Conservation (phyloP, 2,797 vertebrate genomes). For the Danio jaintianensis region DNA sequence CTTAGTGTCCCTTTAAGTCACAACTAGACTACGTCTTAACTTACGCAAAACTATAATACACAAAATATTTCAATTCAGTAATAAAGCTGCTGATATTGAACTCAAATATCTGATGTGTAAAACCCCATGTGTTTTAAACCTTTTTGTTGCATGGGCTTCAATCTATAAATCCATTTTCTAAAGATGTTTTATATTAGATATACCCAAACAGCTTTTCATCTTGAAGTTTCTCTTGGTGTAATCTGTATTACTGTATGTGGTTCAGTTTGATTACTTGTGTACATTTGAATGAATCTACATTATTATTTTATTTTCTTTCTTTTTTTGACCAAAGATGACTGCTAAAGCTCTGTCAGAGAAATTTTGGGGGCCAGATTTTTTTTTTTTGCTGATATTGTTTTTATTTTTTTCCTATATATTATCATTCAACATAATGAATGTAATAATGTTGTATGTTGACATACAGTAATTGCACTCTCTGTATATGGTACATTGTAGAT, state of each 20-base stretch:
- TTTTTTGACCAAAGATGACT: constrained; percentile 33
- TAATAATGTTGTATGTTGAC: constrained; percentile 23
- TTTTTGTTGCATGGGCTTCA: background rate
- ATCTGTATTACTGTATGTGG: background rate
- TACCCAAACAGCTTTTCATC: background rate
- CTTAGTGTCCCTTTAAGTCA: no score
- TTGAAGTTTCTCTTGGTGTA: background rate
- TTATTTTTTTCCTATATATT: background rate
- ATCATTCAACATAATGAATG: constrained; percentile 32
- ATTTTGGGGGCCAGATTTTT: background rate
- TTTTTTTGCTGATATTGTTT: no score
- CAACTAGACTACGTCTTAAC: no score
- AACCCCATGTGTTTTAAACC: background rate
- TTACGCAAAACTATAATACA: no score
- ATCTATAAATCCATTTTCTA: background rate
- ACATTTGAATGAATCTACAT: background rate
- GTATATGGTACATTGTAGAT: constrained; percentile 28
- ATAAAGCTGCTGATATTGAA: background rate
- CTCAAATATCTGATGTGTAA: background rate
- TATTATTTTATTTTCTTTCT: background rate
- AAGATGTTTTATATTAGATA: background rate
- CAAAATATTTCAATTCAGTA: no score
- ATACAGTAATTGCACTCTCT: background rate
- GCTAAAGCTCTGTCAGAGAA: background rate
- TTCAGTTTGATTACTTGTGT: background rate